Base-by-base conservation (phyloP, 2,797 vertebrate species). In the Pseudochaenichthys georgianus region DNA sequence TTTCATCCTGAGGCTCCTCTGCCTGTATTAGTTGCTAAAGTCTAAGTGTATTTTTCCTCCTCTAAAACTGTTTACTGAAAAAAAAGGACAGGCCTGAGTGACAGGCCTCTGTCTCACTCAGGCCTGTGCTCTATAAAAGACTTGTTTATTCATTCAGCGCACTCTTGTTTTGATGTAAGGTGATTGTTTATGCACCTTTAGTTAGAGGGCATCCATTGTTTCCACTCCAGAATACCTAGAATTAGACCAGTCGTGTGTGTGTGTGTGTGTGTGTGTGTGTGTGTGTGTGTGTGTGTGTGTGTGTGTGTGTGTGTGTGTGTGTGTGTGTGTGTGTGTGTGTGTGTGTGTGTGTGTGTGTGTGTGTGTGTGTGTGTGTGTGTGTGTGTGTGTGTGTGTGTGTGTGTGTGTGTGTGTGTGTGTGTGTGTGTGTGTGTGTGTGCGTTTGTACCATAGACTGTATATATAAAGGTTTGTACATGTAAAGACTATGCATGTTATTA, bases 1-100 rank as follows among this genome's bases (percentile, higher is more conserved):
- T 94, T 94, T 94, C 87, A 92, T 95, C 92, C 92, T 85, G 58
- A 65, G 78, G 81, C 87, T 93, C 85, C 77, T 85, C 89, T 88
- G 87, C 85, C 80, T 87, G 80, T 81, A 86, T 87, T 92, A 86
- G 75, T 69, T 67, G 64, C 81, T 74, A 78, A 89, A 80, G 79
- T 83, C 77, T 77, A 58, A 70, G 88, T 91, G 71, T 90, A 76
- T 93, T 88, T 75, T 85, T 87, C 83, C 66, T 87, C 62, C 75
- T 85, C 50, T 62, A 67, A 68, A 67, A 73, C 72, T 84, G 51
- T 86, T 87, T 73, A 78, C 84, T 76, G 63, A 75, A 73, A 9
- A 73, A 78, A 74, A 78, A 31, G 15, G 48, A 82, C 63, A 48
- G 23, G 42, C 53, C 46, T 74, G 68, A 78, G 70, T 81, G 83